phyloP scores from a whole-genome alignment of 2,113 vertebrate species.

The Campylorhamphus procurvoides region DNA sequence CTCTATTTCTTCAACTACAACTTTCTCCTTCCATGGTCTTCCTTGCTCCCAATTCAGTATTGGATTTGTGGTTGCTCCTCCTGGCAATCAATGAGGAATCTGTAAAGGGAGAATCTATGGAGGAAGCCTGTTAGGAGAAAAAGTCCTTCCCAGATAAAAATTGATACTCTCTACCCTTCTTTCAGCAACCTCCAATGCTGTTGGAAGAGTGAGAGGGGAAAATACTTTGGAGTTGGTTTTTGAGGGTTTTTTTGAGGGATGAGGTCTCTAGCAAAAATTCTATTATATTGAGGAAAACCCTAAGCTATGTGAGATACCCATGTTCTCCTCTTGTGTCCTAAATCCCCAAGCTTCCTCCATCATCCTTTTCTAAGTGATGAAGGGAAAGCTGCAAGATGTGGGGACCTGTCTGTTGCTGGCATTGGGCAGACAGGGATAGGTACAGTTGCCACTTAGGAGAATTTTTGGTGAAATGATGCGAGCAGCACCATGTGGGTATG shows the following conservation, averaged over 20 bases:
- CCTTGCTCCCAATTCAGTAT: not conserved
- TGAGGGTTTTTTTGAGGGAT: not conserved
- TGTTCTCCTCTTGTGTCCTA: not conserved
- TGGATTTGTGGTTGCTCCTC: not conserved
- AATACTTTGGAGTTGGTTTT: not conserved
- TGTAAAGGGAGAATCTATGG: not conserved
- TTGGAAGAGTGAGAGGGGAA: not conserved
- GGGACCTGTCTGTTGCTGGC: not conserved
- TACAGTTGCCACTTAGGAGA: not conserved
- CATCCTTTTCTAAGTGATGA: not conserved
- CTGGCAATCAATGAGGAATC: not conserved
- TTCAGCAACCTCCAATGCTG: not conserved
- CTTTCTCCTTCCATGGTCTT: not conserved
- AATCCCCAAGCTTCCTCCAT: rapidly evolving
- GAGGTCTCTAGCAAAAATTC: not conserved
- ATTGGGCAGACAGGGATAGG: not conserved
- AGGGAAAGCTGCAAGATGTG: not conserved
- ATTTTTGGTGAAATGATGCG: not conserved
- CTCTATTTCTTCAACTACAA: not conserved
- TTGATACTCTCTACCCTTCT: not conserved
- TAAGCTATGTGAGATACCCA: not conserved
- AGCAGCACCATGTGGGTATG: not conserved
- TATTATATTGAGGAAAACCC: not conserved
- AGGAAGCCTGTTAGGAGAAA: not conserved
- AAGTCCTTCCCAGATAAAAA: not conserved